Evolutionary conservation across 2,797 vertebrate genomes (phyloP).

Genomic region (Triplophysa yarkandensis): DNA sequence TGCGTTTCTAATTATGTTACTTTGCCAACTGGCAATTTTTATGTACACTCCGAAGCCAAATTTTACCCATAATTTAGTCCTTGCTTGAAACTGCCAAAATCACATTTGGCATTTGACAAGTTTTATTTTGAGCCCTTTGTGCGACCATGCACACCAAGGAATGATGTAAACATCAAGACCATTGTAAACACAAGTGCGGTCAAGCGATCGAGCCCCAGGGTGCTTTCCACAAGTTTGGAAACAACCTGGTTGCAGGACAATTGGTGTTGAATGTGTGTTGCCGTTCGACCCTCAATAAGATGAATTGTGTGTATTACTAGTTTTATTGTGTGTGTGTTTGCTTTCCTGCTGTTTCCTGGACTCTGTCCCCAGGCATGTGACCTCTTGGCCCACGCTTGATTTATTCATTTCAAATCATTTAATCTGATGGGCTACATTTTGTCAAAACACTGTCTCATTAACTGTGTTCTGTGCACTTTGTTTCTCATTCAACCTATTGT

Average conservation of each 20-base stretch:
- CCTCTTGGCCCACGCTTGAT: slow-evolving; percentile 48
- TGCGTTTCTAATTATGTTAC: neutral
- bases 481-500: slow-evolving; percentile 64
- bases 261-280: slow-evolving; percentile 1
- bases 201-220: slow-evolving; percentile 14
- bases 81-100: neutral
- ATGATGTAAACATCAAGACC: neutral
- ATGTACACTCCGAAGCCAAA: neutral
- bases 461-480: slow-evolving; percentile 67
- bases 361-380: slow-evolving; percentile 41
- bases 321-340: slow-evolving; percentile 21
- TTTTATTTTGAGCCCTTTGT: neutral
- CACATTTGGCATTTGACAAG: neutral
- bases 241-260: slow-evolving; percentile 4
- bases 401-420: slow-evolving; percentile 69
- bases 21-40: neutral
- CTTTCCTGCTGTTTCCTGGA: slow-evolving; percentile 31
- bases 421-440: slow-evolving; percentile 69
- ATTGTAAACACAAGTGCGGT: neutral
- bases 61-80: slow-evolving; percentile 20
- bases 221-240: slow-evolving; percentile 23
- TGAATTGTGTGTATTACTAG: neutral
- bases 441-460: slow-evolving; percentile 79
- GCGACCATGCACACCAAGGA: neutral
- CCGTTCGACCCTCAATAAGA: neutral